phyloP scores from a whole-genome alignment of 2,113 vertebrate genomes.

The Engystomops pustulosus region DNA sequence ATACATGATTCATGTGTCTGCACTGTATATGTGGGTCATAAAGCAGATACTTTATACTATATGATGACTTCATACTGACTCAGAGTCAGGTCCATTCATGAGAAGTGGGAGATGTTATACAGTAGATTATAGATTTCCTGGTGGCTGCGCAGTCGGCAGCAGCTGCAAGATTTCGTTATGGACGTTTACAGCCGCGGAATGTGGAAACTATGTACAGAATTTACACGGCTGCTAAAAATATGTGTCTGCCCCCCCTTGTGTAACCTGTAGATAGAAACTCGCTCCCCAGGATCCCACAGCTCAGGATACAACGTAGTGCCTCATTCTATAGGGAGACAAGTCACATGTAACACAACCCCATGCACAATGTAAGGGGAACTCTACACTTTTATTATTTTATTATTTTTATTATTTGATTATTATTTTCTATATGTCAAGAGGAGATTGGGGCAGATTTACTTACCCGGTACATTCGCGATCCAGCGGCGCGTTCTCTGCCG shows the following conservation, averaged over 20 bases:
- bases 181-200: constrained; percentile 3
- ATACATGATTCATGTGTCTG: not conserved
- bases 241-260: not conserved
- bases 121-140: too few relatives aligned
- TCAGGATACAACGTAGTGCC: not conserved
- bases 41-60: not conserved
- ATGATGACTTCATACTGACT: not conserved
- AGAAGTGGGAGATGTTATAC: constrained; percentile 14
- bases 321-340: not conserved
- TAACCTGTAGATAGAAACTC: constrained; percentile 29
- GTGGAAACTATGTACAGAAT: constrained; percentile 29
- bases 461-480: too few relatives aligned
- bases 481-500: too few relatives aligned
- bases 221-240: constrained; percentile 11
- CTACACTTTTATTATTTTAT: not conserved
- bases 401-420: too few relatives aligned
- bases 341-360: not conserved
- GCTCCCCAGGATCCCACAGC: not conserved
- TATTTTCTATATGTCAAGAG: too few relatives aligned
- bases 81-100: not conserved
- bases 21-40: not conserved
- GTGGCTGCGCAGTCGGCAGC: not conserved
- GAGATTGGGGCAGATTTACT: too few relatives aligned
- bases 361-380: too few relatives aligned
- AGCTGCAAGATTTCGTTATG: not conserved